Conservation (phyloP, 2,888 invertebrate genomes). For the Folsomia manolachei region DNA sequence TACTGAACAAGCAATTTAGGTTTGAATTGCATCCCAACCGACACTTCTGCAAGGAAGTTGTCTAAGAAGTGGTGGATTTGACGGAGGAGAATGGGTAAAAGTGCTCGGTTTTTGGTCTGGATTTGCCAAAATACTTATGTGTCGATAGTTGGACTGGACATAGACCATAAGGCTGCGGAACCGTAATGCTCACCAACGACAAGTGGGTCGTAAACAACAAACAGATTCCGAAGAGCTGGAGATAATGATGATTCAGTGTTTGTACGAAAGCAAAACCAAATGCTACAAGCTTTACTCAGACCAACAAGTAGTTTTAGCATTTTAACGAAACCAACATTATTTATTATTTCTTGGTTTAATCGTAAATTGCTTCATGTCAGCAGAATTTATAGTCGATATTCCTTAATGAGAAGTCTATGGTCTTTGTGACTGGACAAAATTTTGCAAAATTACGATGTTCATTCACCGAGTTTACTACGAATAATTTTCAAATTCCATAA, state of each 20-base stretch:
- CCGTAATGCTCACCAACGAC: not conserved
- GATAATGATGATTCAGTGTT: conserved; percentile 1
- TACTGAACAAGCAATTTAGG: not conserved
- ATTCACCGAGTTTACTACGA: too few species aligned
- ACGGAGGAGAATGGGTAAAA: not conserved
- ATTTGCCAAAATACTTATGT: not conserved
- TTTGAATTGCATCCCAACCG: too few species aligned
- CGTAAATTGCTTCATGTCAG: not conserved
- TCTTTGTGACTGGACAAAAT: not conserved
- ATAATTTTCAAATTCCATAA: not conserved
- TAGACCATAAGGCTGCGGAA: too few species aligned
- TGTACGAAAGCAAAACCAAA: not conserved
- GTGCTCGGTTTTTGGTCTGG: not conserved
- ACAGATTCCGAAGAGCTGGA: not conserved
- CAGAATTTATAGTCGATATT: not conserved
- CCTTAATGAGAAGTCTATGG: not conserved
- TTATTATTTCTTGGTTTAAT: not conserved
- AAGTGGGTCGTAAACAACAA: not conserved
- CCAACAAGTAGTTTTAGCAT: not conserved
- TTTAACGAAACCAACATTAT: not conserved
- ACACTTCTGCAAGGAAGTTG: not conserved
- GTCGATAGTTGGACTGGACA: too few species aligned
- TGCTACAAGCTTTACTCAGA: not conserved
- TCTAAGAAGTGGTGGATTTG: not conserved
- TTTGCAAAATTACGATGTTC: too few species aligned